Base-by-base conservation (phyloP, 2,797 vertebrate species). In the Poeciliopsis turneri region DNA sequence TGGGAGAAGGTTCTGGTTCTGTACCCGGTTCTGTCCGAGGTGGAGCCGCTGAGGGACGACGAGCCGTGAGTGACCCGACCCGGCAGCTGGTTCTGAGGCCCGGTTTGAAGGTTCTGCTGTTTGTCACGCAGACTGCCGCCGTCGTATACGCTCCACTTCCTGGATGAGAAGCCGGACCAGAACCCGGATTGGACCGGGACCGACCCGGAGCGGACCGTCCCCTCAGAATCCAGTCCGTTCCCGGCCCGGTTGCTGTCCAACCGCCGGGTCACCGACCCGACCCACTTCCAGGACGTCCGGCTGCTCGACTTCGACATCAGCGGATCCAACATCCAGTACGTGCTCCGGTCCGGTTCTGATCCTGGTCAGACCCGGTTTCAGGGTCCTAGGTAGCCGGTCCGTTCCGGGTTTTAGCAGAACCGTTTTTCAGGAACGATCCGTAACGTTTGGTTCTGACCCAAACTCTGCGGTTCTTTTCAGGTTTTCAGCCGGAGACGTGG, bases 201-300 rank as follows among this genome's bases (percentile, higher is more conserved):
- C 71, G 39, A 61, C 39, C 39, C 75, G 0, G 87, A 79, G 4
- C 78, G 69, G 7, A 33, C 64, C 0, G 72, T 80, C 18, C 93
- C 95, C 7, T 96, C 95, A 0, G 92, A 96, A 64, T 77, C 80
- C 0, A 87, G 76, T 5, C 97, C 97, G 1, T 98, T 98, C n/a
- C 33, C 84, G 53, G 97, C 97, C 11, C 92, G 9, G 16, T 0
- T 99, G 85, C 43, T 97, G 76, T 93, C 90, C 87, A 99, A 97
- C 68, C 90, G 72, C 72, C 95, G 97, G 72, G 92, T 99, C 23
- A 99, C 98, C 0, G 92, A 96, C 5, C 70, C 64, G 0, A 90
- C 88, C 0, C 98, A 99, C 82, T 99, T 98, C 86, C 98, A 99
- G 94, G 98, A 99, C 0, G 97, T 99, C 16, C 96, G 98, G 11